Base-by-base conservation (phyloP, 1,140 invertebrate species). In the Drosophila navojoa region DNA sequence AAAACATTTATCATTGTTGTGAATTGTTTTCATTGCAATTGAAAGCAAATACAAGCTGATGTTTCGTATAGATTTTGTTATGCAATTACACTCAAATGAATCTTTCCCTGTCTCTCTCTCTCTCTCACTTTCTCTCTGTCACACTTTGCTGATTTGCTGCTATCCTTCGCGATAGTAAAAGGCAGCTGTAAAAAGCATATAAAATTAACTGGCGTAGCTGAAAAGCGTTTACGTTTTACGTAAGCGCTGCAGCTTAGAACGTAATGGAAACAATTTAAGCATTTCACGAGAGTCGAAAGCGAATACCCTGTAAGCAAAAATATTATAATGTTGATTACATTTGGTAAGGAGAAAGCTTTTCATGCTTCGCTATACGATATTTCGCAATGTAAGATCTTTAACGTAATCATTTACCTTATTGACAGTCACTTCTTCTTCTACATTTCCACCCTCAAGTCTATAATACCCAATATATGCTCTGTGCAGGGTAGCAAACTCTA, bases 141-240 rank as follows among this genome's bases (percentile, higher is more conserved):
- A n/a, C 25, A 9, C 22, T 38, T 0, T 4, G 0, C 7, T 9
- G 7, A 45, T 45, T 16, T 45, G 3, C 0, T 45, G 16, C 42
- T 44, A 38, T 50, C 40, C 6, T 38, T 5, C 22, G 29, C 62
- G 74, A 77, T 69, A 69, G 57, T 64, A 61, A 81, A 80, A 77
- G 11, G 73, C 77, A 81, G 47, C 66, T 63, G 63, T 67, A 77
- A 77, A 71, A 32, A 47, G 40, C 52, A 75, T 44, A 47, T 75
- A 50, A 63, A 78, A 75, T 77, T 71, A 78, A 70, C 75, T 75
- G 66, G 63, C 45, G 60, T 63, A 60, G 63, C 78, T 79, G 79
- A 69, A 45, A 25, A 68, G 76, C 53, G 60, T 42, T 22, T 50
- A 50, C 49, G 22, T 52, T 72, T 77, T 74, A 77, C 74, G 62